phyloP scores from a whole-genome alignment of 30 jellyfish, hydroid and myxozoan genomes.

The Aurelia sp. region DNA sequence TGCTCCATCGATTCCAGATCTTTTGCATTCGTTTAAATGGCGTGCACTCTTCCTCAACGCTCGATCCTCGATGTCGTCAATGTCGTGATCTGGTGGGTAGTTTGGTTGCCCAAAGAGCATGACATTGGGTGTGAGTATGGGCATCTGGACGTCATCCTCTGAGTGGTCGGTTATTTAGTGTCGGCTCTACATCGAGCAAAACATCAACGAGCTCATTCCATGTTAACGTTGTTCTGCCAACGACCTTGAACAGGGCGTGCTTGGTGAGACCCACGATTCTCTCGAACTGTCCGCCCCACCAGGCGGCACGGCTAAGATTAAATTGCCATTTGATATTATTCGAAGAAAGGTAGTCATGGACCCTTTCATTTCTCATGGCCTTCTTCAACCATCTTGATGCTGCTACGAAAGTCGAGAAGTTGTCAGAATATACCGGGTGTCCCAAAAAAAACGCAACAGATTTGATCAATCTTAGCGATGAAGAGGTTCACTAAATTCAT shows the following conservation, averaged over 20 bases:
- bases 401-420: constrained; percentile 63
- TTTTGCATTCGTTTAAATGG: constrained; percentile 47
- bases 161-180: constrained; percentile 79
- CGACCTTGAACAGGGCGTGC: constrained; percentile 62
- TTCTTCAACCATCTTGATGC: constrained; percentile 73
- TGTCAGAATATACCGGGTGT: constrained; percentile 76
- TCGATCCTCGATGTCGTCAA: constrained; percentile 37
- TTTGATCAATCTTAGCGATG: too few species aligned
- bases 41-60: constrained; percentile 62
- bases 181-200: constrained; percentile 60
- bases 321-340: constrained; percentile 65
- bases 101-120: constrained; percentile 72
- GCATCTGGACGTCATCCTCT: constrained; percentile 81
- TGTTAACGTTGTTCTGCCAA: constrained; percentile 59
- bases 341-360: constrained; percentile 61
- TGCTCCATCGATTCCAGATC: constrained; percentile 72
- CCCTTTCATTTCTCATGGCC: constrained; percentile 27
- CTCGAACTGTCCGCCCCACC: constrained; percentile 94
- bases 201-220: constrained; percentile 51
- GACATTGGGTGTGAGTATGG: constrained; percentile 71
- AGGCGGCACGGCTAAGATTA: constrained; percentile 82
- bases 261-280: constrained; percentile 74
- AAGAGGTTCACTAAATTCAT: too few species aligned
- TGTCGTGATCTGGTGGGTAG: constrained; percentile 24
- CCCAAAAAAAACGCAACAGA: too few species aligned